Evolutionary conservation across 2,797 vertebrate genomes (phyloP), one percentile per base, ranked within the genome.

Genomic region (Paedocypris micromegethes): DNA sequence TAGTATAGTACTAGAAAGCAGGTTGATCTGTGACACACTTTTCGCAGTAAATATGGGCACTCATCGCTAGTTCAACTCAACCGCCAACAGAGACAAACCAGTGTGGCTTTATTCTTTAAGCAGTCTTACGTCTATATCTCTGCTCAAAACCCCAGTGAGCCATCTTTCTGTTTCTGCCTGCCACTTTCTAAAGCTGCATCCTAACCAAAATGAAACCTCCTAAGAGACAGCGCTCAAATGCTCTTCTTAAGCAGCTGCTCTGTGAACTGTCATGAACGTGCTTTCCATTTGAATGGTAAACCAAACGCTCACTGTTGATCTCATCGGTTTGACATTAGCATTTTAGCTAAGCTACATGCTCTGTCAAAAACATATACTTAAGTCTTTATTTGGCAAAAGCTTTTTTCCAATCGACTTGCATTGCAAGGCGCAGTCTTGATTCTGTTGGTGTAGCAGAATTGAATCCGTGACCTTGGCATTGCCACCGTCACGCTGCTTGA

Each of bases 181-280:
- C 37, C 1, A 45, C 45, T 40, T 62, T 55, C 5, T 56, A 6
- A 62, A 46, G 46, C 3, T 43, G 52, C 23, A 56, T 56, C 9
- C 39, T 43, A 54, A 43, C 8, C 23, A 50, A 64, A 45, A 57
- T 59, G 37, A 64, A 70, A 39, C 45, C 53, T 63, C 38, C 40
- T 56, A 51, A 58, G 47, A 57, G 4, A 51, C 53, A 50, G 7
- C 56, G 50, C 6, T 69, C 39, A 62, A 68, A 56, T 62, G 8
- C 45, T 45, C 38, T 46, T 52, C 42, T 40, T 49, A 62, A 9
- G 6, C 39, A 43, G 3, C 60, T 52, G 6, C 43, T 45, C 42
- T 5, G 46, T 62, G 8, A 62, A 69, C 9, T 55, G 45, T 50
- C 40, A 50, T 2, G 4, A 2, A 50, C 9, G 6, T 58, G 46